These are phyloP conservation scores for Dynastes grantii DNA, from an alignment of 2,888 invertebrate genomes.

Conservation along the genomic window DNA sequence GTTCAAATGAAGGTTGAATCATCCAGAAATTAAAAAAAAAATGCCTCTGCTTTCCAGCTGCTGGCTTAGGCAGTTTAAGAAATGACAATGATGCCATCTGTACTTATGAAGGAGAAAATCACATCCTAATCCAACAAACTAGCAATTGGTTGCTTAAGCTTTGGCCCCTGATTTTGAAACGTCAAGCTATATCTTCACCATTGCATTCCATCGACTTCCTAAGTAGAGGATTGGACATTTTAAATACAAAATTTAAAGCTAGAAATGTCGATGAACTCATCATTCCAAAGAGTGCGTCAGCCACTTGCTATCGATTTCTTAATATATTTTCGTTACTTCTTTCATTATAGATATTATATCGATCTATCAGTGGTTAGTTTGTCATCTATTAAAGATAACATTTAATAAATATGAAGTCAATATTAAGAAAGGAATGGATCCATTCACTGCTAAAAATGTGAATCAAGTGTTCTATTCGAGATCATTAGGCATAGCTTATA, in stretches of 20 bases:
- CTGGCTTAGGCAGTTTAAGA: conserved; percentile 82
- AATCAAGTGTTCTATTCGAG: conserved; percentile 89
- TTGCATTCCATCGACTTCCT: conserved; percentile 80
- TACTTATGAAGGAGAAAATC: conserved; percentile 94
- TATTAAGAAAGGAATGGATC: conserved; percentile 73
- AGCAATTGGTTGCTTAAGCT: conserved; percentile 81
- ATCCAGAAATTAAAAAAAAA: background rate
- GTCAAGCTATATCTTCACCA: conserved; percentile 73
- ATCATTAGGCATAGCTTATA: conserved; percentile 85
- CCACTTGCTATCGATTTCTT: conserved; percentile 17
- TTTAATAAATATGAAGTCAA: conserved; percentile 75
- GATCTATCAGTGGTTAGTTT: conserved; percentile 87
- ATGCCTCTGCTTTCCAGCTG: conserved; percentile 70
- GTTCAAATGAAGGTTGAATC: background rate
- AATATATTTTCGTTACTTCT: conserved; percentile 36
- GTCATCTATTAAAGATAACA: conserved; percentile 82
- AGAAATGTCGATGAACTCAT: conserved; percentile 71
- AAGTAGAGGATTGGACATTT: conserved; percentile 72
- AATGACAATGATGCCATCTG: conserved; percentile 90
- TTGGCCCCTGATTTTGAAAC: conserved; percentile 71
- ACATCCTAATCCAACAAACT: conserved; percentile 86
- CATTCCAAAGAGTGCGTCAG: conserved; percentile 72
- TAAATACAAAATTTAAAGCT: conserved; percentile 73
- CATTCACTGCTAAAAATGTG: conserved; percentile 87
- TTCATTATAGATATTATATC: conserved; percentile 75